phyloP scores from a whole-genome alignment of 2,888 invertebrate genomes.

The Tinea semifulvella region DNA sequence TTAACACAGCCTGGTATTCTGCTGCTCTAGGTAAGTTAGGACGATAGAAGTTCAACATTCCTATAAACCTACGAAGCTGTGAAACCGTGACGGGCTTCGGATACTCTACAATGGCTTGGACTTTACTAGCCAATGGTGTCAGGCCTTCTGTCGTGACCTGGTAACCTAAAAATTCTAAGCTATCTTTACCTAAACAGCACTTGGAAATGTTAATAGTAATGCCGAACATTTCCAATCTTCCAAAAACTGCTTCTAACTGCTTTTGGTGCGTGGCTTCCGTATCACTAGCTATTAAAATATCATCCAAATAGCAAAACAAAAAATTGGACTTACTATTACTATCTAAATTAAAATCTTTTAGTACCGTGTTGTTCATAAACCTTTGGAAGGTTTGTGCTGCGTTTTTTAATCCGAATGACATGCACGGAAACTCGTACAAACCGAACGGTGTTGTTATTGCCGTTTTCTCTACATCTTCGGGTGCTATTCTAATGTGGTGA shows the following conservation, averaged over 20 bases:
- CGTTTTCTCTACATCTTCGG: not conserved
- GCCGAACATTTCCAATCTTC: conserved; percentile 15
- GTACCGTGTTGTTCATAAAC: conserved; percentile 23
- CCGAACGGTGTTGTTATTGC: no score
- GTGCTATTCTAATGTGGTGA: not conserved
- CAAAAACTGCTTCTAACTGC: conserved; percentile 18
- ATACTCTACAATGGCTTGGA: not conserved
- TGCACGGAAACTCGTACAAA: no score
- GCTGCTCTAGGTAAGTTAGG: not conserved
- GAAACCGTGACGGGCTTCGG: not conserved
- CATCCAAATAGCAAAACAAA: conserved; percentile 26
- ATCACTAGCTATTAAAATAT: conserved; percentile 25
- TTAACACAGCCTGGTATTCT: not conserved
- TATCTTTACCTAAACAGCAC: conserved; percentile 17
- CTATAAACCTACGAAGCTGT: not conserved
- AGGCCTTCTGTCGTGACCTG: not conserved
- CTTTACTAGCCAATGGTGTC: not conserved
- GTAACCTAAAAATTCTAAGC: conserved; percentile 15
- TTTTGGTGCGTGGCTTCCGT: conserved; percentile 15
- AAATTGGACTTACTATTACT: conserved; percentile 15
- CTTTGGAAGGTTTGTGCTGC: conserved; percentile 29
- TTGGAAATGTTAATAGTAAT: conserved; percentile 19
- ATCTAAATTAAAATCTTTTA: conserved; percentile 20
- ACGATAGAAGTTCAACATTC: not conserved
- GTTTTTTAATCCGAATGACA: conserved; percentile 30